Evolutionary conservation across 2,113 vertebrate genomes (phyloP).

Genomic region (Cygnus atratus): DNA sequence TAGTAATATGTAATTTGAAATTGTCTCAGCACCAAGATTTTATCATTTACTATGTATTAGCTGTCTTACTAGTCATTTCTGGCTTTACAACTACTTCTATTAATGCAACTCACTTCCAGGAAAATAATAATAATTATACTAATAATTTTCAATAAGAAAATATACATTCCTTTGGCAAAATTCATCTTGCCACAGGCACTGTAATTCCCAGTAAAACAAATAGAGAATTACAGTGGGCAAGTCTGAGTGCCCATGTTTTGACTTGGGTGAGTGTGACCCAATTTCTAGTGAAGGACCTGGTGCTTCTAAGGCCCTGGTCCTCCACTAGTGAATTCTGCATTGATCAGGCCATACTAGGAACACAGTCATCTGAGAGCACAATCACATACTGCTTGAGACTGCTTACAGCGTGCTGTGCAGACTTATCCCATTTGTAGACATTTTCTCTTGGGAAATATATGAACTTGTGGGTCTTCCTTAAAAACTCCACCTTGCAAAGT

Average conservation of each 20-base stretch:
- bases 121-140: neutral
- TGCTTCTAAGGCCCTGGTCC: neutral
- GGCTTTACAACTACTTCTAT: neutral
- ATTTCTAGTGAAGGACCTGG: neutral
- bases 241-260: neutral
- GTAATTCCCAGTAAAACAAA: neutral
- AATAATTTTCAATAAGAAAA: neutral
- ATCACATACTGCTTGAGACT: neutral
- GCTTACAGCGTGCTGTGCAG: neutral
- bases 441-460: neutral
- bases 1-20: neutral
- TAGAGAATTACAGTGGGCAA: neutral
- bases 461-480: neutral
- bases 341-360: neutral
- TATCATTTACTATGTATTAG: neutral
- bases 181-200: neutral
- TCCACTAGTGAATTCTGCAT: neutral
- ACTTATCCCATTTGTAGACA: neutral
- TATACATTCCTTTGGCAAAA: neutral
- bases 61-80: neutral
- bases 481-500: neutral
- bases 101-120: neutral
- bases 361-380: neutral
- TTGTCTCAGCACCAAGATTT: neutral
- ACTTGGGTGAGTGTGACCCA: neutral